A percentile compares a stretch with the other conserved stretches of the same genome.
phyloP scores from a whole-genome alignment of 2,888 invertebrate genomes.

The Tetrapedia diversipes region DNA sequence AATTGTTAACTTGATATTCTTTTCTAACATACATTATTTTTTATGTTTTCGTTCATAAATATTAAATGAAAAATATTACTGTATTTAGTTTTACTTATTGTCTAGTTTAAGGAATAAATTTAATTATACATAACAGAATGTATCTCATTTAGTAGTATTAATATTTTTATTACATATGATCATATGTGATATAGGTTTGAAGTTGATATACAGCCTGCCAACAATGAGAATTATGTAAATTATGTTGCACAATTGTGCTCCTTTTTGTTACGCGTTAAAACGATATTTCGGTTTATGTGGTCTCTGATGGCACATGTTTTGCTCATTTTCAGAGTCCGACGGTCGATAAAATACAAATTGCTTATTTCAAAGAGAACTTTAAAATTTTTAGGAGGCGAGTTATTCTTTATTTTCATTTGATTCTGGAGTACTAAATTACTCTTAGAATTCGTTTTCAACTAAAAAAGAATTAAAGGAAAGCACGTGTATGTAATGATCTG shows the following conservation, averaged over 20 bases:
- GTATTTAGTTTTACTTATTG: neutral
- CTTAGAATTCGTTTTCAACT: constrained; percentile 9
- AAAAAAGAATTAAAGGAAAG: constrained; percentile 33
- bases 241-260: constrained; percentile 13
- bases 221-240: constrained; percentile 36
- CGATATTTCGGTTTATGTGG: neutral
- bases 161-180: neutral
- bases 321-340: constrained; percentile 11
- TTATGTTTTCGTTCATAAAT: neutral
- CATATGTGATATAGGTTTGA: neutral
- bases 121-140: neutral
- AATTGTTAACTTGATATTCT: neutral
- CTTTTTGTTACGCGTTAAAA: neutral
- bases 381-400: constrained; percentile 20
- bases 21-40: neutral
- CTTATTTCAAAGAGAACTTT: constrained; percentile 9
- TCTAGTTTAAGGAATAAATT: neutral
- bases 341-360: constrained; percentile 1
- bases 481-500: constrained; percentile 60
- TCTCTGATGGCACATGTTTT: constrained; percentile 8
- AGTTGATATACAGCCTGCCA: neutral
- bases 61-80: neutral
- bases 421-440: constrained; percentile 18
- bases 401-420: constrained; percentile 47
- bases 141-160: neutral